phyloP scores from a whole-genome alignment of 2,797 vertebrate genomes.

The Pantherophis alleghaniensis region DNA sequence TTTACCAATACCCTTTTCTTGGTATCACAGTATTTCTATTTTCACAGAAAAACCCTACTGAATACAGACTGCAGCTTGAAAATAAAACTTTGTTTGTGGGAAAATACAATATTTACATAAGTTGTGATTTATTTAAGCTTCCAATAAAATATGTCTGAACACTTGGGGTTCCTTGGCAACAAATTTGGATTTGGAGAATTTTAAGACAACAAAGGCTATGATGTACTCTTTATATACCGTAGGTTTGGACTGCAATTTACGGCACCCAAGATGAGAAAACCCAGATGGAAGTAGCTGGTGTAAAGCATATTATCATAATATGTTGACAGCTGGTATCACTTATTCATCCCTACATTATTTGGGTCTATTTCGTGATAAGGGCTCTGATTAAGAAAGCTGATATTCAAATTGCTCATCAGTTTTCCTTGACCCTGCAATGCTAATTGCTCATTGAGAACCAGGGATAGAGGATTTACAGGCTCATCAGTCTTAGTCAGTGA shows the following conservation, averaged over 20 bases:
- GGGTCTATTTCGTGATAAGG: neutral
- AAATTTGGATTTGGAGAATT: slow-evolving; percentile 5
- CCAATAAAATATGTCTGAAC: neutral
- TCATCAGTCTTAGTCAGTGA: slow-evolving; percentile 10
- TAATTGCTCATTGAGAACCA: slow-evolving; percentile 15
- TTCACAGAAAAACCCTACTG: neutral
- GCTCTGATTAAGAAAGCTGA: slow-evolving; percentile 7
- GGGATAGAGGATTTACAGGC: neutral
- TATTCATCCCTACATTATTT: neutral
- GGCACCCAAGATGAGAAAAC: neutral
- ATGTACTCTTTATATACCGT: neutral
- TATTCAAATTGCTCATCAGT: neutral
- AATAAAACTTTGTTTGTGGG: neutral
- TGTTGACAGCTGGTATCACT: neutral
- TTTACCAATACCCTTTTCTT: neutral
- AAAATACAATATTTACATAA: neutral
- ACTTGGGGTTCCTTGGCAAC: slow-evolving; percentile 23
- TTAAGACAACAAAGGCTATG: neutral
- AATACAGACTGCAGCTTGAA: neutral
- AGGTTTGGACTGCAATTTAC: neutral
- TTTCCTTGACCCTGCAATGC: neutral
- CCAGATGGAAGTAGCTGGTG: neutral
- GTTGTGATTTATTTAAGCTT: neutral
- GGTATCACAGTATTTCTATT: neutral
- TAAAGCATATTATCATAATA: neutral